A percentile compares a stretch with the other conserved stretches of the same genome.
phyloP scores from a whole-genome alignment of 2,113 vertebrate species.

The Sebastes schlegelii region DNA sequence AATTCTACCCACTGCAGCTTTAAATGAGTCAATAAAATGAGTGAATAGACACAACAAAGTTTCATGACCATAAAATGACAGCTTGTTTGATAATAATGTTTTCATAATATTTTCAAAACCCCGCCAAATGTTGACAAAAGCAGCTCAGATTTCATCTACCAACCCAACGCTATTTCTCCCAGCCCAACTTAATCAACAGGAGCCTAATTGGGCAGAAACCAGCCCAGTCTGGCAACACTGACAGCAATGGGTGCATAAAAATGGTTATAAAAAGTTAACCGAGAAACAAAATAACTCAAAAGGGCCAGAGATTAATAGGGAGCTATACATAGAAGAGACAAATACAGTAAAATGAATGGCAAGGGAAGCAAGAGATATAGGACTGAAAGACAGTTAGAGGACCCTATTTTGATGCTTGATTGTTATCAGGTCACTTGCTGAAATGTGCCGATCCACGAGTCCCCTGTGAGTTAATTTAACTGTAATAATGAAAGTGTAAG shows the following conservation, averaged over 20 bases:
- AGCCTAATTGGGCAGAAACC: too few relatives aligned
- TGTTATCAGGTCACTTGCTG: slow-evolving; percentile 2
- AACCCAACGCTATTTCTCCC: too few relatives aligned
- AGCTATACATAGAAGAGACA: not conserved
- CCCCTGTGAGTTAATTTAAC: not conserved
- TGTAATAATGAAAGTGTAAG: not conserved
- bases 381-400: not conserved
- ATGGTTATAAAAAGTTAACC: not conserved
- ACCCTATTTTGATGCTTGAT: not conserved
- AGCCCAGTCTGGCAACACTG: too few relatives aligned
- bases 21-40: too few relatives aligned
- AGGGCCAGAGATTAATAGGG: not conserved
- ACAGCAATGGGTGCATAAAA: not conserved
- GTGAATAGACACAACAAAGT: too few relatives aligned
- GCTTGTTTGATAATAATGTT: too few relatives aligned
- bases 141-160: too few relatives aligned
- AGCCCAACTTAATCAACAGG: too few relatives aligned
- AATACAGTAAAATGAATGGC: not conserved
- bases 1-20: too few relatives aligned
- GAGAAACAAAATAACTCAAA: not conserved
- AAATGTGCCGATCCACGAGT: not conserved
- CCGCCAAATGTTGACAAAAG: too few relatives aligned
- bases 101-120: too few relatives aligned
- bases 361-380: not conserved
- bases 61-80: too few relatives aligned